Conservation (phyloP, 2,113 vertebrate species). For the Corydoras sp. region DNA sequence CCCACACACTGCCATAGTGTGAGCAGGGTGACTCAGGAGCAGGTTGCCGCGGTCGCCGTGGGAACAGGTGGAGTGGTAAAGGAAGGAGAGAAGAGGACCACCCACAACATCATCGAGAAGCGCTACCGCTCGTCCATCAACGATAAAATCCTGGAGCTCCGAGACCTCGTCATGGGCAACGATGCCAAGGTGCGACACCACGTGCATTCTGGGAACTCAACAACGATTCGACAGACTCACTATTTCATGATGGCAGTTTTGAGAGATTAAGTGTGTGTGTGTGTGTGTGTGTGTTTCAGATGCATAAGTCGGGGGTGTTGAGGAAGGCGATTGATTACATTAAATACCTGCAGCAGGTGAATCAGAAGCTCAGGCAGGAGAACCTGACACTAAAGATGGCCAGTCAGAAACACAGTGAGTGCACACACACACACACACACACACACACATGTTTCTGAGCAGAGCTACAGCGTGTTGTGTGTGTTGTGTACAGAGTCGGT, state of each 20-base stretch:
- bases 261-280: conserved; percentile 4
- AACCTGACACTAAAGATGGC: conserved; percentile 91
- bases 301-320: conserved; percentile 95
- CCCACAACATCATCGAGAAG: conserved; percentile 99
- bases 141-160: conserved; percentile 93
- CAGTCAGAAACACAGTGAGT: conserved; percentile 93
- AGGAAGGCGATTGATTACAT: conserved; percentile 97
- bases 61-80: conserved; percentile 75
- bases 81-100: conserved; percentile 92
- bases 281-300: conserved; percentile 58
- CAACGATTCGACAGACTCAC: neutral
- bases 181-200: conserved; percentile 83
- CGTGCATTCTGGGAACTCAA: conserved; percentile 9
- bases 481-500: conserved; percentile 46
- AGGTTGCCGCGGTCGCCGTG: conserved; percentile 43
- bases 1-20: conserved; percentile 67
- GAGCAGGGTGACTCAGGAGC: conserved; percentile 62
- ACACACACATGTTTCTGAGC: neutral
- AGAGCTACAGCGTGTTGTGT: no score
- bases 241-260: no score
- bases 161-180: conserved; percentile 92
- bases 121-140: conserved; percentile 95
- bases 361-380: conserved; percentile 94
- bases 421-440: conserved; percentile 9
- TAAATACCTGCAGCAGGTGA: conserved; percentile 91